Evolutionary conservation across 2,888 invertebrate species (phyloP).

Genomic region (Camponotus fellah): DNA sequence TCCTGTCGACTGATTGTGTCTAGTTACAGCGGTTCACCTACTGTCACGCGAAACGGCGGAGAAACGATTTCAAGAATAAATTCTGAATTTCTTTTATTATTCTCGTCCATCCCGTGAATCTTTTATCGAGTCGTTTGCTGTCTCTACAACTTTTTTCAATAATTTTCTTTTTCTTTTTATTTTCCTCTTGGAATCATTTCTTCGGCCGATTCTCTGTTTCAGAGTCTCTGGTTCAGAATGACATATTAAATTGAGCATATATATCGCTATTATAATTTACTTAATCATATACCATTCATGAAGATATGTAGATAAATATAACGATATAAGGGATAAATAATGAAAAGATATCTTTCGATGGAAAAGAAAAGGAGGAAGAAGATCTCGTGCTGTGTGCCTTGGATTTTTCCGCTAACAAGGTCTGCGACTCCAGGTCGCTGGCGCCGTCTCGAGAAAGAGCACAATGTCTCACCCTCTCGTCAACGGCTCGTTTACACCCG

Average conservation of each 20-base stretch:
- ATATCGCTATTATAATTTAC: not conserved
- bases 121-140: too few relatives aligned
- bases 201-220: too few relatives aligned
- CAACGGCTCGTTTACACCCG: conserved; percentile 59
- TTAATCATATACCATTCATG: not conserved
- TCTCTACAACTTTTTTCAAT: not conserved
- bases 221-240: not conserved
- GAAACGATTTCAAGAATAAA: not conserved
- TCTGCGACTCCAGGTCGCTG: conserved; percentile 29
- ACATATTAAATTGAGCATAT: not conserved
- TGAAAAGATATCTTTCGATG: conserved; percentile 2
- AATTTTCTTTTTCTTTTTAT: not conserved
- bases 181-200: not conserved
- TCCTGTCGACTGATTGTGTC: not conserved
- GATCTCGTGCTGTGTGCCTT: not conserved
- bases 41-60: not conserved
- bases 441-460: conserved; percentile 17
- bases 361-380: not conserved
- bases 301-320: not conserved
- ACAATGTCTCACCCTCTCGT: conserved; percentile 24
- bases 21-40: not conserved
- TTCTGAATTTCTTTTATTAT: not conserved
- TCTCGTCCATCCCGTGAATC: too few relatives aligned
- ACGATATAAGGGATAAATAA: not conserved
- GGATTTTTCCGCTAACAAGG: conserved; percentile 37